These are phyloP conservation scores for Meriones unguiculatus DNA, from an alignment of 2,113 vertebrate genomes.

Conservation along the genomic window DNA sequence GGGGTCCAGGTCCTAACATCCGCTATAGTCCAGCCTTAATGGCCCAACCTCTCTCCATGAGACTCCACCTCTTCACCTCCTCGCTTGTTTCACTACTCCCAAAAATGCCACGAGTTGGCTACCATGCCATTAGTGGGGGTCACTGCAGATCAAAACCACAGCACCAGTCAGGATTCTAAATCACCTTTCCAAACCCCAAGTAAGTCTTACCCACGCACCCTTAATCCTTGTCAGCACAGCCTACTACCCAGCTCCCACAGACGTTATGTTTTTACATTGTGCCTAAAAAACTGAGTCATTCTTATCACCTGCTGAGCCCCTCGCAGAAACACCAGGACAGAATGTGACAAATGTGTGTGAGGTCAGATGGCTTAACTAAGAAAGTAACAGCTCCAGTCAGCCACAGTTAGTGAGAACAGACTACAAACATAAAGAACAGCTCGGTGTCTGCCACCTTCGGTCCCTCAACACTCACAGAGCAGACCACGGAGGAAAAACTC, in stretches of 20 bases:
- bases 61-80: no score
- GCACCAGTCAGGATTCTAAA: background rate
- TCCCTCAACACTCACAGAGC: slow-evolving; percentile 52
- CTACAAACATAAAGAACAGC: slow-evolving; percentile 40
- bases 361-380: background rate
- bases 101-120: background rate
- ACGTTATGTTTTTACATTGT: background rate
- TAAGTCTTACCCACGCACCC: background rate
- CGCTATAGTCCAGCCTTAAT: background rate
- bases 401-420: slow-evolving; percentile 73
- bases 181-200: background rate
- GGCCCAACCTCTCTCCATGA: no score
- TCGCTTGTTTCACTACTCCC: background rate
- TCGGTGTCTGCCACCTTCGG: background rate
- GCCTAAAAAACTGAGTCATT: slow-evolving; percentile 19
- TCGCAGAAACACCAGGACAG: background rate
- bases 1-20: background rate
- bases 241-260: background rate
- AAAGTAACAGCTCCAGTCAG: slow-evolving; percentile 11
- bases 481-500: background rate
- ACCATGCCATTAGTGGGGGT: no score
- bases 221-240: slow-evolving; percentile 17
- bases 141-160: background rate
- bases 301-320: background rate
- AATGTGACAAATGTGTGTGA: background rate